Conservation (phyloP, 2,888 invertebrate species). For the Rotaria magnacalcarata region DNA sequence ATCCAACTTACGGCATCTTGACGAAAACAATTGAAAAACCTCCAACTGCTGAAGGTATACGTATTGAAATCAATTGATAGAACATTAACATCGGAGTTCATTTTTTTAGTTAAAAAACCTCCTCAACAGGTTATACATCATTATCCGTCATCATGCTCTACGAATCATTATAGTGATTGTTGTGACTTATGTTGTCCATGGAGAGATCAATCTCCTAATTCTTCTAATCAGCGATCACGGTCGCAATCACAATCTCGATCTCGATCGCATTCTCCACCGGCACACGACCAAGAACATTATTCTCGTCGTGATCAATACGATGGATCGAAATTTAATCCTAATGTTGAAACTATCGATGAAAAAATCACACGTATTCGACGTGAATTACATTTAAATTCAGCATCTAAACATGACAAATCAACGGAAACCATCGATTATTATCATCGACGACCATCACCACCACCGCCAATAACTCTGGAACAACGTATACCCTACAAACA, state of each 20-base stretch:
- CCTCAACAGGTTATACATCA: slow-evolving; percentile 8
- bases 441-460: neutral
- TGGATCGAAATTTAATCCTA: neutral
- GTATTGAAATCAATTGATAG: no score
- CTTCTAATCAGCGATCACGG: neutral
- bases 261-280: neutral
- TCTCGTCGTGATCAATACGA: slow-evolving; percentile 3
- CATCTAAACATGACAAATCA: neutral
- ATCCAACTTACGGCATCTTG: neutral
- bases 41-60: neutral
- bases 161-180: neutral
- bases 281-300: neutral
- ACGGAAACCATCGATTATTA: neutral
- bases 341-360: neutral
- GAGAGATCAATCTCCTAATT: neutral
- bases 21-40: neutral
- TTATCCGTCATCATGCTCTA: neutral
- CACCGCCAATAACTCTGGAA: neutral
- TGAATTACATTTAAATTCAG: neutral
- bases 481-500: neutral
- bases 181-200: slow-evolving; percentile 10
- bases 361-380: neutral
- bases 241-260: neutral
- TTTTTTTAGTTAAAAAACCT: neutral
- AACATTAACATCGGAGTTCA: no score